phyloP scores from a whole-genome alignment of 2,888 invertebrate species.

The Drosophila helvetica region DNA sequence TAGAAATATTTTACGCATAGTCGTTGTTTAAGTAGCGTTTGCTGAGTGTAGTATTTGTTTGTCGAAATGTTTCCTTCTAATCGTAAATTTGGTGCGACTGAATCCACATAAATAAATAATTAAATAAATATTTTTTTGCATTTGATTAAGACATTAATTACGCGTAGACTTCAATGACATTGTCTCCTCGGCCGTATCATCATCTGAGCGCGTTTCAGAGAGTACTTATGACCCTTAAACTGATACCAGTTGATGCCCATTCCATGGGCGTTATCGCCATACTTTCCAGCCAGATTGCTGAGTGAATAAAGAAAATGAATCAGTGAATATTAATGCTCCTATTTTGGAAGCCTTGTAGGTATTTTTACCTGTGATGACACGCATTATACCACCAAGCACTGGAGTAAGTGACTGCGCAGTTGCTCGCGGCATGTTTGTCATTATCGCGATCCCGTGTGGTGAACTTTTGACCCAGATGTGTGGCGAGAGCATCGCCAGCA shows the following conservation, averaged over 20 bases:
- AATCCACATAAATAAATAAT: too few relatives aligned
- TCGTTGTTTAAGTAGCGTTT: too few relatives aligned
- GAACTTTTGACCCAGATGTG: slow-evolving; percentile 42
- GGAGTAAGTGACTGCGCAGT: slow-evolving; percentile 29
- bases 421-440: slow-evolving; percentile 14
- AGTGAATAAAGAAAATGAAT: not conserved
- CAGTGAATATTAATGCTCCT: not conserved
- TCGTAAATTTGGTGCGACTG: too few relatives aligned
- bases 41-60: too few relatives aligned
- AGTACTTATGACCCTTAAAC: slow-evolving; percentile 31
- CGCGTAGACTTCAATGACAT: not conserved
- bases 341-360: not conserved
- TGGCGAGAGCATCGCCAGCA: slow-evolving; percentile 42
- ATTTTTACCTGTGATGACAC: slow-evolving; percentile 39
- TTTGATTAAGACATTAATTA: too few relatives aligned
- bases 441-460: slow-evolving; percentile 43
- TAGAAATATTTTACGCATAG: too few relatives aligned
- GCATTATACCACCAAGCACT: slow-evolving; percentile 50
- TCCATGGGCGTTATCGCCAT: slow-evolving; percentile 30
- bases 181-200: slow-evolving; percentile 42
- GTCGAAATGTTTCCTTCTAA: too few relatives aligned
- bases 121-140: too few relatives aligned
- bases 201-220: slow-evolving; percentile 41
- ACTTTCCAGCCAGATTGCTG: slow-evolving; percentile 48
- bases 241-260: slow-evolving; percentile 40